Base-by-base conservation (phyloP, 1,140 invertebrate species). In the Drosophila eugracilis region DNA sequence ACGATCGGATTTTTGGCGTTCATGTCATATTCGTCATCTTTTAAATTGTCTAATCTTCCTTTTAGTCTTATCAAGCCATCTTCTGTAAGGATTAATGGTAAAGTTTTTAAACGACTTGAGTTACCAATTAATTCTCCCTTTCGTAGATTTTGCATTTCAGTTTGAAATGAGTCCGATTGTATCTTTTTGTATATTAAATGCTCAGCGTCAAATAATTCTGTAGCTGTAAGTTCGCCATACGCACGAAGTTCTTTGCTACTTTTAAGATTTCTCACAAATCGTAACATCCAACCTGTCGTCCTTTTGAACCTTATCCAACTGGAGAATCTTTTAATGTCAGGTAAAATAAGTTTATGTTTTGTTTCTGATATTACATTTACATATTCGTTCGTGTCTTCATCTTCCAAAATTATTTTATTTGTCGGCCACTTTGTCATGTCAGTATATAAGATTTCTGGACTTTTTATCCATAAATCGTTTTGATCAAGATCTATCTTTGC, bases 1-100 rank as follows among this genome's bases (percentile, higher is more conserved):
- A n/a, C n/a, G n/a, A n/a, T n/a, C n/a, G n/a, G n/a, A n/a, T 7
- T n/a, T 10, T 32, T 37, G 4, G 34, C 85, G 75, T 37, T 73
- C 73, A 9, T 78, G 14, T 14, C 37, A 44, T 9, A 24, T 12
- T 5, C 34, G 10, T 36, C 34, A 5, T 36, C 34, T 12, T n/a
- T 36, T 4, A 36, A 36, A 26, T 26, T 26, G 34, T 36, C 5
- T 4, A 36, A 36, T 36, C 5, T 36, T 12, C 34, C 15, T 39
- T 17, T 19, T 5, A 15, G 19, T 39, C 3, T 39, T 0, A 32
- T n/a, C n/a, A 3, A n/a, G n/a, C n/a, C n/a, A n/a, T n/a, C n/a
- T n/a, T n/a, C n/a, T n/a, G n/a, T n/a, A n/a, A n/a, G n/a, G n/a
- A n/a, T n/a, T n/a, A n/a, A n/a, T n/a, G n/a, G n/a, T n/a, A n/a